Evolutionary conservation across 2,888 invertebrate species (phyloP), one percentile per base, ranked within the genome.

Genomic region (Mythimna vitellina): DNA sequence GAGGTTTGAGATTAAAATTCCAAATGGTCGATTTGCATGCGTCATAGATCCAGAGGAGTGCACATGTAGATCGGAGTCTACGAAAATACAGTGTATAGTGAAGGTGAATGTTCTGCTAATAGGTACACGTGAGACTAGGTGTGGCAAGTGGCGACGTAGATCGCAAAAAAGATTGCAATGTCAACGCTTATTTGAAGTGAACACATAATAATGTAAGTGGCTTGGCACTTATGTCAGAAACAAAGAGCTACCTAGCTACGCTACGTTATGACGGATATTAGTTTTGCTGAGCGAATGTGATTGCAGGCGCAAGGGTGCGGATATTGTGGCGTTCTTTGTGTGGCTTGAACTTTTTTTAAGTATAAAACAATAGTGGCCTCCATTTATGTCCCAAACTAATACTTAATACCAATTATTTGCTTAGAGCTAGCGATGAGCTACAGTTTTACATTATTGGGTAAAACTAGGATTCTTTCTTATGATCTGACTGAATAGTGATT

Each of bases 1-100:
- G 74, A 84, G 70, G 67, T 82, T 79, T 66, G 57, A 76, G 62
- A 78, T 77, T 74, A 73, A 67, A 80, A 70, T 72, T 75, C 51
- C 32, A 57, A 68, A 72, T 67, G 46, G 67, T 46, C 46, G 46
- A n/a, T 79, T 74, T 46, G 57, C 46, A 70, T 66, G 69, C 68
- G 54, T 79, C 66, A 72, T 32, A 66, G 54, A 69, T 64, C 54
- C 32, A 66, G 54, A 65, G 62, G 58, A 73, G 64, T 70, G 68
- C 60, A 69, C 64, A 70, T 64, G 63, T 68, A 58, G 67, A 60
- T 38, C 42, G 25, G 57, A 65, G 51, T 35, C 29, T 42, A 62
- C 49, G 12, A 74, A 61, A 38, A 57, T 51, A 56, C 49, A 25
- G 3, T 25, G 3, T 25, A 46, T 61, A 56, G 49, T 56, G 64